A percentile compares a stretch with the other conserved stretches of the same genome.
Conservation (phyloP, 2,113 vertebrate species). For the Chaetops frenatus region DNA sequence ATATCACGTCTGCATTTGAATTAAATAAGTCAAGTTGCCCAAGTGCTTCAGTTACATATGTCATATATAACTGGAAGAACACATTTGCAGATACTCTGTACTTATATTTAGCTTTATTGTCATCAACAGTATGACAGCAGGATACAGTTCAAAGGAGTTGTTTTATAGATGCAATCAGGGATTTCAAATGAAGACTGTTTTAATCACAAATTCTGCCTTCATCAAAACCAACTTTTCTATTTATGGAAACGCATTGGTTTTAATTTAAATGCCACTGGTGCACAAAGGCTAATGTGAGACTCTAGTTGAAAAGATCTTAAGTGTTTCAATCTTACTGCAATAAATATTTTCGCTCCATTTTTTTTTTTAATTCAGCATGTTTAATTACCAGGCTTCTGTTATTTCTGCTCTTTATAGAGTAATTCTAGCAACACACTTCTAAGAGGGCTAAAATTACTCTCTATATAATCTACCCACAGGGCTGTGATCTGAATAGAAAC, state of each 20-base stretch:
- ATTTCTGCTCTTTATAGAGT: not conserved
- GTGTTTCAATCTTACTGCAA: slow-evolving; percentile 12
- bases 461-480: not conserved
- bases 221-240: slow-evolving; percentile 30
- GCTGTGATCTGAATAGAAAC: slow-evolving; percentile 21
- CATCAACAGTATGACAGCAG: not conserved
- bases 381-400: slow-evolving; percentile 30
- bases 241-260: not conserved
- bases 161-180: slow-evolving; percentile 12
- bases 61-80: not conserved
- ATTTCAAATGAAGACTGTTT: slow-evolving; percentile 6
- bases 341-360: slow-evolving; percentile 14
- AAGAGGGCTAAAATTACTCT: slow-evolving; percentile 13
- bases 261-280: slow-evolving; percentile 36
- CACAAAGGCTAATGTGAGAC: not conserved
- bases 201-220: slow-evolving; percentile 13
- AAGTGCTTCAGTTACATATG: not conserved
- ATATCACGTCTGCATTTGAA: not conserved
- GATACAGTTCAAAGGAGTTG: slow-evolving; percentile 1
- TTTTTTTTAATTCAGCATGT: not conserved
- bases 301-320: slow-evolving; percentile 3
- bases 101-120: slow-evolving; percentile 9
- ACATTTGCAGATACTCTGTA: not conserved
- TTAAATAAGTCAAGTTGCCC: not conserved
- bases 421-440: not conserved